These are phyloP conservation scores for Merluccius polli DNA, from an alignment of 2,797 vertebrate genomes.

Conservation along the genomic window DNA sequence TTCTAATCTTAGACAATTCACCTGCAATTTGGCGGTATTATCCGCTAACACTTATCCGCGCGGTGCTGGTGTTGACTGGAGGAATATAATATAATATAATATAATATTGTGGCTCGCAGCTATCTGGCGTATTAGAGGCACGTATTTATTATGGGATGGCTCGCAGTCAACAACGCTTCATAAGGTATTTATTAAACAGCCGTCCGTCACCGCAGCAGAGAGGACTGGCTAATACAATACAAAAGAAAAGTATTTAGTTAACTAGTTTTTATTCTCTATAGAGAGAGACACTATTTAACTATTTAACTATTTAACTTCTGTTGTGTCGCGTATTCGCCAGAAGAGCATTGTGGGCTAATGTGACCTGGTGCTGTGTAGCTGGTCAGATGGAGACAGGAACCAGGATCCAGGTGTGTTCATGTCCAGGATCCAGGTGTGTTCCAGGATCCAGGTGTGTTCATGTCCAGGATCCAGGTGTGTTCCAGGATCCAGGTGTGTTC, in stretches of 20 bases:
- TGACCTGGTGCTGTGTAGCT: background rate
- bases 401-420: too few relatives aligned
- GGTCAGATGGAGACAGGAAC: background rate
- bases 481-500: too few relatives aligned
- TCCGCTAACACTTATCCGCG: constrained; percentile 46
- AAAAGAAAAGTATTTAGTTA: background rate
- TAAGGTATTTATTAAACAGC: background rate
- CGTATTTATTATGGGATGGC: constrained; percentile 33
- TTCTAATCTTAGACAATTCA: constrained; percentile 34
- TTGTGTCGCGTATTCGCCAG: background rate
- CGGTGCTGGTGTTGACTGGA: constrained; percentile 51
- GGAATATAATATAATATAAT: too few relatives aligned
- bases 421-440: too few relatives aligned
- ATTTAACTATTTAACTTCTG: background rate
- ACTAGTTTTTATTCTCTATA: background rate
- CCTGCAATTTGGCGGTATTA: constrained; percentile 44
- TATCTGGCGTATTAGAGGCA: constrained; percentile 9
- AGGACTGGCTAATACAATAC: background rate
- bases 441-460: too few relatives aligned
- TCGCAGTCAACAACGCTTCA: constrained; percentile 9
- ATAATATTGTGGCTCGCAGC: constrained; percentile 27
- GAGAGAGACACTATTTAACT: background rate
- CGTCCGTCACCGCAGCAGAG: background rate
- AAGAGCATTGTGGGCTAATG: background rate
- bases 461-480: too few relatives aligned